Conservation (phyloP, 2,888 invertebrate genomes). For the Arctia plantaginis region DNA sequence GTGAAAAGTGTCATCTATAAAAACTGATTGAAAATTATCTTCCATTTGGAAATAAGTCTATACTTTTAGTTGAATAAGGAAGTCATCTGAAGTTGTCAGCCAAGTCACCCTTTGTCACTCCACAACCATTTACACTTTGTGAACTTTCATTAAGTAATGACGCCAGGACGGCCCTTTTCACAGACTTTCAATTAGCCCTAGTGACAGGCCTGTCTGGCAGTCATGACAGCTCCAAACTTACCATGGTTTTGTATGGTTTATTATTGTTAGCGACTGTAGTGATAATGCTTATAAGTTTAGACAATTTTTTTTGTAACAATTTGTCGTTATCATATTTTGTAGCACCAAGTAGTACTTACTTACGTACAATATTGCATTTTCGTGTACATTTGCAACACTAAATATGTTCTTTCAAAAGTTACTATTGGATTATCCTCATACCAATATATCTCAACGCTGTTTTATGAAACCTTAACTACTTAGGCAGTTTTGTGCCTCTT, state of each 20-base stretch:
- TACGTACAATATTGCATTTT: no score
- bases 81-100: slow-evolving; percentile 30
- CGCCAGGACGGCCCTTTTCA: slow-evolving; percentile 48
- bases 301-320: neutral
- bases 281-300: neutral
- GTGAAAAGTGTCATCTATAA: neutral
- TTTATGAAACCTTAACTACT: no score
- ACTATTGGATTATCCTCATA: no score
- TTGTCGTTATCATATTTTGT: no score
- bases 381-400: no score
- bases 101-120: slow-evolving; percentile 38
- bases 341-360: no score
- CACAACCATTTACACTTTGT: slow-evolving; percentile 24
- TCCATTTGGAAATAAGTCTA: neutral
- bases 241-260: neutral
- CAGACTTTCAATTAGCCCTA: slow-evolving; percentile 50
- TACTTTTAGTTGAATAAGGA: slow-evolving; percentile 23
- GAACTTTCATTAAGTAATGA: slow-evolving; percentile 50
- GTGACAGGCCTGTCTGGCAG: slow-evolving; percentile 37
- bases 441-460: no score
- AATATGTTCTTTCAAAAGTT: no score
- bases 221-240: neutral
- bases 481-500: no score
- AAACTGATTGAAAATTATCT: neutral
- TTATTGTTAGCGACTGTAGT: neutral